Base-by-base conservation (phyloP, 2,888 invertebrate genomes). In the Amphipyra tragopoginis region DNA sequence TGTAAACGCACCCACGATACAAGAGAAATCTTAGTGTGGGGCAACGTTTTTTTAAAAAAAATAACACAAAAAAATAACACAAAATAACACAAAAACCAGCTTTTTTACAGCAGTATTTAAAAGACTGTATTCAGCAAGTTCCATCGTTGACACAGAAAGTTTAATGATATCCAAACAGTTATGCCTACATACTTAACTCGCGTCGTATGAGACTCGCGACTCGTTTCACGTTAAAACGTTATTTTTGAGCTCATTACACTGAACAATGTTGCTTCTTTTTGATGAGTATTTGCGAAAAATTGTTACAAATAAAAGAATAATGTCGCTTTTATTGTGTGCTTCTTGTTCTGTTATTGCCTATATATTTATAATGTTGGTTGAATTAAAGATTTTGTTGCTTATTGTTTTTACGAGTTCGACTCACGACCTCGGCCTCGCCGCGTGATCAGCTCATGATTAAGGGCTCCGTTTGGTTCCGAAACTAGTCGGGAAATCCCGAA, bases 101-200 rank as follows among this genome's bases (percentile, higher is more conserved):
- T 21, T 29, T 34, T 52, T 55, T 47, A 45, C 4, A 14, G 26
- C 6, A 33, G 21, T 44, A n/a, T 72, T 54, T 34, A 36, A 38
- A 51, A 57, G 21, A 54, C 53, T 5, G 44, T 48, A 48, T 48
- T 62, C 47, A 57, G 53, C 43, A 62, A 48, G 56, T 65, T 54
- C 29, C 42, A 54, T 50, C 34, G 53, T 71, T 75, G 59, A 54
- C 72, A 65, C 51, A 48, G 38, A 59, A 65, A 64, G 29, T 47
- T 64, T 74, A 77, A 77, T 70, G 71, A 63, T 56, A 77, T 74
- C 50, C 62, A 70, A 74, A 74, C 60, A 65, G 72, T 75, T 29
- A 63, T 55, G 40, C 52, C 51, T 64, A 60, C 45, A 50, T 56
- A 51, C 57, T 55, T 49, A 45, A 36, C 51, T 40, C 36, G 13